phyloP scores from a whole-genome alignment of 1,140 invertebrate species.

The Leptinotarsa lineolata region DNA sequence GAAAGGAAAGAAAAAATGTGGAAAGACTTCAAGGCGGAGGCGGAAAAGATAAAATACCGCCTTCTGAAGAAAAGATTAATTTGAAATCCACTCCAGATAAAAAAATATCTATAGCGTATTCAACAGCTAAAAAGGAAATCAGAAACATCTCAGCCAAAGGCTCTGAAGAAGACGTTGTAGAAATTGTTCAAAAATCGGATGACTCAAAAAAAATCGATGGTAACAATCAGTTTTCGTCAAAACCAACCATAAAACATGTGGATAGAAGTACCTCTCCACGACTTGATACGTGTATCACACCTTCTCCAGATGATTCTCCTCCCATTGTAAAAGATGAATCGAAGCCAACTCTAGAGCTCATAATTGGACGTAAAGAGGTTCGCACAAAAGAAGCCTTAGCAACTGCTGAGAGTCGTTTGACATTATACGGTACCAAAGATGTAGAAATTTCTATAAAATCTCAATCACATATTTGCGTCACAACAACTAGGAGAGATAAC shows the following conservation, averaged over 20 bases:
- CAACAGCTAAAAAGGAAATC: constrained; percentile 21
- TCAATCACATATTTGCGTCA: constrained; percentile 60
- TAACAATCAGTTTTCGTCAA: constrained; percentile 1
- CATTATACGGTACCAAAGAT: constrained; percentile 57
- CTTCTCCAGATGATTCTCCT: constrained; percentile 36
- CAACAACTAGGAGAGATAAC: constrained; percentile 54
- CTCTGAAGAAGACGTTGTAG: constrained; percentile 14
- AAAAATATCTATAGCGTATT: constrained; percentile 40
- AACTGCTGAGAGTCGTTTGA: constrained; percentile 59
- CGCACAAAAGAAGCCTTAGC: constrained; percentile 59
- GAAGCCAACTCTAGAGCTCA: constrained; percentile 56
- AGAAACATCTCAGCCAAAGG: neutral
- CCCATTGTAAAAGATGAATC: constrained; percentile 17
- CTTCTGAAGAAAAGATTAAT: constrained; percentile 38
- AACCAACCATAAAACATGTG: constrained; percentile 15
- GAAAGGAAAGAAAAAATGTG: constrained; percentile 54
- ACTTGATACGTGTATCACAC: constrained; percentile 46
- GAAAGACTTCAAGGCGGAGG: constrained; percentile 57
- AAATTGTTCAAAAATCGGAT: constrained; percentile 13
- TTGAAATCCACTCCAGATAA: constrained; percentile 42
- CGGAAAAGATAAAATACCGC: constrained; percentile 51
- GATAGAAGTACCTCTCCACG: constrained; percentile 57
- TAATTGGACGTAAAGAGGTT: constrained; percentile 61
- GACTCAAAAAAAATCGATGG: neutral
- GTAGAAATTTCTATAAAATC: constrained; percentile 61